A percentile compares a stretch with the other conserved stretches of the same genome.
These are phyloP conservation scores for Orius insidiosus DNA, from an alignment of 1,140 invertebrate genomes.

Conservation along the genomic window DNA sequence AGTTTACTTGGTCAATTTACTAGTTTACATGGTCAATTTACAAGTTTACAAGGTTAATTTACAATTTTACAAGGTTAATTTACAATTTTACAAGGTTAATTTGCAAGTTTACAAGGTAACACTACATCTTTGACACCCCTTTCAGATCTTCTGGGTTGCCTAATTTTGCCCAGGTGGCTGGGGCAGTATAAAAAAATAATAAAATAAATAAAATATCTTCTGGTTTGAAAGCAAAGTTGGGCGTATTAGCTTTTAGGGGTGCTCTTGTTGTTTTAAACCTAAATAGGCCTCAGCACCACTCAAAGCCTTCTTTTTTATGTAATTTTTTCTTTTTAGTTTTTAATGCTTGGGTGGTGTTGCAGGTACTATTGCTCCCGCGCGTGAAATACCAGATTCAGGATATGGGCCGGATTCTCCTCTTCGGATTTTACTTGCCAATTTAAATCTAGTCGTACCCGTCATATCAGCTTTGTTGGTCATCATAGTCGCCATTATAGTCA, in stretches of 20 bases:
- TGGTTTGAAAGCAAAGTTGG: no score
- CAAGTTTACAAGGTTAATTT: no score
- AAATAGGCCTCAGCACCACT: conserved; percentile 8
- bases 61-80: no score
- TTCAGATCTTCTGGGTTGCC: no score
- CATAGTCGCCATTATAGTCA: conserved; percentile 77
- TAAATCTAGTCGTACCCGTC: conserved; percentile 87
- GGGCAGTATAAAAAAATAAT: no score
- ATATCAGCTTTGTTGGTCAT: conserved; percentile 78
- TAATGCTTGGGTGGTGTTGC: conserved; percentile 31
- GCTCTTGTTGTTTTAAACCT: background rate
- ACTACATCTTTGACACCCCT: no score
- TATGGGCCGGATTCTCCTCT: conserved; percentile 52
- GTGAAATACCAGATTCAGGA: conserved; percentile 51
- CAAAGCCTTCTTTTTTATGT: background rate
- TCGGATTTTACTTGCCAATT: conserved; percentile 66
- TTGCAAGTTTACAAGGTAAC: no score
- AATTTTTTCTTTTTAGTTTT: background rate
- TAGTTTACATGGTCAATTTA: no score
- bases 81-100: no score
- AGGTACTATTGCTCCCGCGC: conserved; percentile 85
- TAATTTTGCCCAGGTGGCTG: no score
- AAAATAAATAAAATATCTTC: no score
- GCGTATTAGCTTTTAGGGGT: background rate
- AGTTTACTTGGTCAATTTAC: no score